Evolutionary conservation across 1,140 invertebrate genomes (phyloP), one percentile per base, ranked within the genome.

Genomic region (Zaprionus camerounensis): DNA sequence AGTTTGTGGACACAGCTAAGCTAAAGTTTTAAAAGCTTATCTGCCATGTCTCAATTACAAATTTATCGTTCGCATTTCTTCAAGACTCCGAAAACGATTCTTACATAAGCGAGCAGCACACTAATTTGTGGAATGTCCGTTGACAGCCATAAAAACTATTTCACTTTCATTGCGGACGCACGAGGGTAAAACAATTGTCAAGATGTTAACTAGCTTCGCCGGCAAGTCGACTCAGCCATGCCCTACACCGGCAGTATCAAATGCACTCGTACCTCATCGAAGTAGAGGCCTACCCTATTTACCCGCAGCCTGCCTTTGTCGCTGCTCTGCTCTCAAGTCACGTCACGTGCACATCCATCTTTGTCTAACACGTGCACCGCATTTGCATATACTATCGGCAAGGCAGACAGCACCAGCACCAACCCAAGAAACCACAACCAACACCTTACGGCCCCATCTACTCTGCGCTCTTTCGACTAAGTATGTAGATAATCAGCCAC

Each of bases 331-430:
- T 56, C 17, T 41, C 72, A 34, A 70, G 68, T 71, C 64, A 70
- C 59, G 57, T 56, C 76, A 63, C 44, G 53, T 58, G 56, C 69
- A 51, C 79, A 78, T 87, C 65, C 69, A 80, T 82, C 75, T 58
- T 41, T 46, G 63, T 57, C 49, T 26, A 68, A 76, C 46, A 68
- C 80, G 82, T 87, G 75, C 65, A 68, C 20, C 20, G 17, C 53
- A 88, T 86, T 87, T 83, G 75, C 83, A 85, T 87, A 80, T 86
- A 41, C 71, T 68, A 73, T 61, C 82, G 49, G 41, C 53, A 49
- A 53, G 28, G 38, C 31, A 20, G 22, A 62, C 34, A 31, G 6
- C 53, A 20, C 20, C 51, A 59, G n/a, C 44, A 36, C 31, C 41
- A 80, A 49, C 38, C 31, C 9, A 3, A 34, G 31, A 3, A 55